phyloP scores from a whole-genome alignment of 2,113 vertebrate genomes.

The Sarotherodon lohbergeri region DNA sequence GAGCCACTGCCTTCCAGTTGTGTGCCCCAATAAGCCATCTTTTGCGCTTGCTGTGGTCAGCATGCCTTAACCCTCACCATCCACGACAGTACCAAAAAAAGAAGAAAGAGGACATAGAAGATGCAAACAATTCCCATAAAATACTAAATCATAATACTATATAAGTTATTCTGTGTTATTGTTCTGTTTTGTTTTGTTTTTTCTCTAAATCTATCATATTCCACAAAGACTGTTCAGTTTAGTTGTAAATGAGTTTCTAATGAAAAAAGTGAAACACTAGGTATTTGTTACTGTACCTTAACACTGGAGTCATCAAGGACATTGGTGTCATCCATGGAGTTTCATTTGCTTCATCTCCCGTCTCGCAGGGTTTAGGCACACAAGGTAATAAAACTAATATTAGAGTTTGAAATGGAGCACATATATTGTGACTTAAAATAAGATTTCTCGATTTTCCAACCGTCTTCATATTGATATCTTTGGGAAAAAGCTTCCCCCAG shows the following conservation, averaged over 20 bases:
- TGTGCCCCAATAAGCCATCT: neutral
- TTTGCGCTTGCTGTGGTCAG: neutral
- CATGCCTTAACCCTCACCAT: neutral
- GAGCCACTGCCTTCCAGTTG: neutral
- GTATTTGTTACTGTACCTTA: neutral
- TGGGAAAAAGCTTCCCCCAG: slow-evolving; percentile 1
- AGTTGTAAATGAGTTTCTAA: neutral
- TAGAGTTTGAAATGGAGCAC: slow-evolving; percentile 17
- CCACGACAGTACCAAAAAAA: neutral
- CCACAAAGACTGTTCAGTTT: neutral
- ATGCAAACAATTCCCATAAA: neutral
- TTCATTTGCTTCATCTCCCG: neutral
- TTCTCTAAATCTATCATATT: neutral
- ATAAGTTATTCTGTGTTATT: neutral
- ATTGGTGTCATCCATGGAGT: slow-evolving; percentile 9
- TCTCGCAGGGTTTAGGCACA: neutral
- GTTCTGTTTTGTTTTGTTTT: neutral
- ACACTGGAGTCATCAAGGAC: slow-evolving; percentile 7
- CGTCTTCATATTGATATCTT: slow-evolving; percentile 16
- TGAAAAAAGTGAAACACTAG: neutral
- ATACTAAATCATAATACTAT: neutral
- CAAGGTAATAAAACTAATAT: slow-evolving; percentile 33
- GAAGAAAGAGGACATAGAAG: neutral
- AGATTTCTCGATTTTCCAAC: slow-evolving; percentile 9
- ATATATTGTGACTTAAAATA: slow-evolving; percentile 17